phyloP scores from a whole-genome alignment of 1,140 invertebrate genomes.

The Bombus sibiricus region DNA sequence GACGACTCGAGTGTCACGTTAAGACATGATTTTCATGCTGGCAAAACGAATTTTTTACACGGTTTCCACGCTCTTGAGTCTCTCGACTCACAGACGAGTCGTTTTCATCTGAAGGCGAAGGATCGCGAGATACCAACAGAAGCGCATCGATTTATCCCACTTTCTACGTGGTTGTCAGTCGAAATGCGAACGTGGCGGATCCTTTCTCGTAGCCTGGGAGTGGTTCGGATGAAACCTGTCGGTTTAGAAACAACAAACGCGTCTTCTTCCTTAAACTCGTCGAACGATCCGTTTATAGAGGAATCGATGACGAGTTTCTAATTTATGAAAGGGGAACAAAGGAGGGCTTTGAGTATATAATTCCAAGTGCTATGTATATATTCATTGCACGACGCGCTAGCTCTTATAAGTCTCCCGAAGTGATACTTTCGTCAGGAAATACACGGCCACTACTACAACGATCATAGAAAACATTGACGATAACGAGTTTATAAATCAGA shows the following conservation, averaged over 20 bases:
- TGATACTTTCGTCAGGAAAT: background rate
- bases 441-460: background rate
- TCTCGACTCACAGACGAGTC: constrained; percentile 12
- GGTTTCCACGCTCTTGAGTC: background rate
- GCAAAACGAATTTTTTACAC: background rate
- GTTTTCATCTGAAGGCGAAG: constrained; percentile 6
- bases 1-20: background rate
- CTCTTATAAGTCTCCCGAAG: background rate
- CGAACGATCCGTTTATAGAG: background rate
- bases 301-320: constrained; percentile 26
- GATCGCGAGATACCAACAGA: constrained; percentile 37
- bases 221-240: constrained; percentile 30
- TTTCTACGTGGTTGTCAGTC: constrained; percentile 48
- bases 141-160: constrained; percentile 64
- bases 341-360: background rate
- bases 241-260: constrained; percentile 13
- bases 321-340: constrained; percentile 2
- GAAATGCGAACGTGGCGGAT: constrained; percentile 6
- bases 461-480: background rate
- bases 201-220: constrained; percentile 36
- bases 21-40: constrained; percentile 17
- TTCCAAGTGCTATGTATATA: background rate
- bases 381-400: no score
- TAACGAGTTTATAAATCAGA: constrained; percentile 4
- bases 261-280: background rate